Evolutionary conservation across 92 coral and sea anemone species (phyloP), one percentile per base, ranked within the genome.

Genomic region (Porites rus): DNA sequence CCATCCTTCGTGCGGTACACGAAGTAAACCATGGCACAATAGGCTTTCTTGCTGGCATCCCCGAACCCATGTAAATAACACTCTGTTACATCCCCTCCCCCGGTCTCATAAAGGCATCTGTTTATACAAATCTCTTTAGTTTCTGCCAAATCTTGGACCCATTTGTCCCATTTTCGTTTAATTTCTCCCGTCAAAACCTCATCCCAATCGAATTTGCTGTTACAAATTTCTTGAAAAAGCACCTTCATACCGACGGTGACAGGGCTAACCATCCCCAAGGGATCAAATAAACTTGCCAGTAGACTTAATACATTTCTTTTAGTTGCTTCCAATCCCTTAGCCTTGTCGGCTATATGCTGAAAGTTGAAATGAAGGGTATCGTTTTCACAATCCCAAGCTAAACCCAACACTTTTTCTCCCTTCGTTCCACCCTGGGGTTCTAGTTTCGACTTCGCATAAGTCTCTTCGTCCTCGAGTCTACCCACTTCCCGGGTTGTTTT

Each of bases 61-160:
- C 84, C 93, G 80, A 90, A 90, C 2, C 93, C 93, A 4, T 86
- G 90, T 20, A 90, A 67, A 28, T 61, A 82, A 60, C 82, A 86
- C 60, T 82, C 77, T 21, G 77, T 24, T 50, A 87, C 70, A 65
- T 51, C 68, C 58, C 53, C 90, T 52, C 46, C 61, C 19, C 60
- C 22, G 3, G 31, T 60, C 19, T 74, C 88, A 28, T 76, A 90
- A 21, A 86, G 75, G 76, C 84, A 90, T 22, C 90, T 66, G 2
- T 21, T 68, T 16, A 86, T 53, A 9, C 19, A 25, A 53, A 90
- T 67, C 81, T 77, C 88, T 2, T 68, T 69, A 10, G 80, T 80
- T 38, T n/a, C 79, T 13, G 76, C 11, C 65, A 90, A 22, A 56
- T 86, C 79, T 65, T 52, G 65, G 67, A 71, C 46, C 93, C 93